Evolutionary conservation across 2,888 invertebrate genomes (phyloP), one percentile per base, ranked within the genome.

Genomic region (Machimus atricapillus): DNA sequence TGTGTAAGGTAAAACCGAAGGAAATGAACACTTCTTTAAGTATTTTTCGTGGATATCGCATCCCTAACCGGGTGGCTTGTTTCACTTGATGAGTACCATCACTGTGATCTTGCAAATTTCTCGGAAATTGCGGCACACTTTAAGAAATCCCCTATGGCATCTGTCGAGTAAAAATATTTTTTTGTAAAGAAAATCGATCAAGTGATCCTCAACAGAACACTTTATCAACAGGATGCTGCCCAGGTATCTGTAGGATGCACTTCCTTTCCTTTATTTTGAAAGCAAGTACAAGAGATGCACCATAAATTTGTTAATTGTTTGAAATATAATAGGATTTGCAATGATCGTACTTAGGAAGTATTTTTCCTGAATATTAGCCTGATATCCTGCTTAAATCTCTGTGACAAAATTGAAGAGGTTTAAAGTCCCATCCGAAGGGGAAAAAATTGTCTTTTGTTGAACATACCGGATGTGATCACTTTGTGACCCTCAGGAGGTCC

Each of bases 291-390:
- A 79, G 27, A 52, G 14, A n/a, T 31, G 27, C 8, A 79, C 40
- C 79, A 31, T 52, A 79, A 79, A 79, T 79, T 52, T 52, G 79
- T 79, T 37, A 76, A 37, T 37, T 34, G 34, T 34, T 76, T 9
- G 52, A 9, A n/a, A 52, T 52, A 79, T 79, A 79, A 79, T 79
- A 31, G 79, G 79, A 79, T 79, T 79, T 79, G 79, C 56, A 52
- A 56, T 79, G 52, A 79, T 40, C 79, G 16, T 79, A 79, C 79
- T 78, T 78, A 79, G 79, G 79, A 79, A 79, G 79, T 79, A 79
- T 27, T 79, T 79, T 79, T 56, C 46, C 16, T n/a, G 12, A 79
- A 43, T 78, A 78, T 78, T 78, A 78, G 46, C 37, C 46, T 27
- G 40, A 78, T 78, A 78, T 78, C 43, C 79, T 79, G 56, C 52